Conservation (phyloP, 2,797 vertebrate species). For the Coregonus sp. region DNA sequence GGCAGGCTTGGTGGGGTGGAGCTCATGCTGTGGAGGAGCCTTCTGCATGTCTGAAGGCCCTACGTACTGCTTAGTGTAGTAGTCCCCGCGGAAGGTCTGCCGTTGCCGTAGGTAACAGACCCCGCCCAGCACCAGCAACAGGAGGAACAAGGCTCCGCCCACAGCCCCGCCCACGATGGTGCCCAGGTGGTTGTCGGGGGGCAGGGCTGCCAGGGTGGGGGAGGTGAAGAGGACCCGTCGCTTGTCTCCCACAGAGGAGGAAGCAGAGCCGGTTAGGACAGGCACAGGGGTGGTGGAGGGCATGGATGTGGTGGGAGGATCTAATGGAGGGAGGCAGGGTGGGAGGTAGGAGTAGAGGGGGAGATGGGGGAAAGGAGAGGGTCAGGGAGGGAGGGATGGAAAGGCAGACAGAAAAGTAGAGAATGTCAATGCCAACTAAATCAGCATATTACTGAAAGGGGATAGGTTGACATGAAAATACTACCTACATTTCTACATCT, state of each 20-base stretch:
- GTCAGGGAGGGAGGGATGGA: slow-evolving; percentile 60
- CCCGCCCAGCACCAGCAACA: slow-evolving; percentile 86
- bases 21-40: slow-evolving; percentile 86
- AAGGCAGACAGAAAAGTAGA: slow-evolving; percentile 91
- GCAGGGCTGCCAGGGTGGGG: slow-evolving; percentile 88
- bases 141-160: slow-evolving; percentile 92
- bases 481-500: slow-evolving; percentile 44
- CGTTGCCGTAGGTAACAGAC: slow-evolving; percentile 88
- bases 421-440: slow-evolving; percentile 93
- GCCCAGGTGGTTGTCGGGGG: slow-evolving; percentile 90
- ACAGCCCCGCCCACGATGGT: slow-evolving; percentile 92
- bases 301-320: slow-evolving; percentile 94
- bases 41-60: slow-evolving; percentile 92
- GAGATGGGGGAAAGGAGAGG: slow-evolving; percentile 58
- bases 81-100: slow-evolving; percentile 92
- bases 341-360: slow-evolving; percentile 66
- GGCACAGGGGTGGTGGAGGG: slow-evolving; percentile 89
- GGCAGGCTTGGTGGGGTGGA: slow-evolving; percentile 67
- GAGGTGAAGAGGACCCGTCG: slow-evolving; percentile 86
- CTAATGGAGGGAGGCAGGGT: slow-evolving; percentile 89
- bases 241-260: slow-evolving; percentile 78
- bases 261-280: slow-evolving; percentile 84
- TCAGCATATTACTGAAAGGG: slow-evolving; percentile 71
- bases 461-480: slow-evolving; percentile 52
- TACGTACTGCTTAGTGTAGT: slow-evolving; percentile 95